These are phyloP conservation scores for Deilephila elpenor DNA, from an alignment of 2,888 invertebrate species.

Conservation along the genomic window DNA sequence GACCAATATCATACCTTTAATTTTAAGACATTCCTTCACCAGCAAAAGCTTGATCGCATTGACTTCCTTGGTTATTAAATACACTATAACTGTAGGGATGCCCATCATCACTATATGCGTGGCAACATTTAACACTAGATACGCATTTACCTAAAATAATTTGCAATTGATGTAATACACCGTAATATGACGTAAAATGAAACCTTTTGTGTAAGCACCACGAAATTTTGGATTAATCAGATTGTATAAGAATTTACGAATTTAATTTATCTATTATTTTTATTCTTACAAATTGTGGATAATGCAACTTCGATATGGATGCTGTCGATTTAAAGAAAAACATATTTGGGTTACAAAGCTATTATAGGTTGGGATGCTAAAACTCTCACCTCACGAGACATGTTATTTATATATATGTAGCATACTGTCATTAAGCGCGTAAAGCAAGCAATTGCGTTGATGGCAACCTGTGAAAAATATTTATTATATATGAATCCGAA, in stretches of 20 bases:
- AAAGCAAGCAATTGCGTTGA: neutral
- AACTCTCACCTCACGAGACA: neutral
- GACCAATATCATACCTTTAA: neutral
- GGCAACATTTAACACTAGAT: neutral
- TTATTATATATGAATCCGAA: no score
- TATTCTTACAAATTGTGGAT: no score
- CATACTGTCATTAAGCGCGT: neutral
- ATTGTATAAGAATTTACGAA: no score
- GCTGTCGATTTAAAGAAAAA: no score
- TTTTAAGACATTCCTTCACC: slow-evolving; percentile 9
- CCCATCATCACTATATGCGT: neutral
- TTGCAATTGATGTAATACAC: neutral
- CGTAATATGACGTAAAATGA: no score
- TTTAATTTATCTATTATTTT: no score
- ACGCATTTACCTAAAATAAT: neutral
- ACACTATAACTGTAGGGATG: neutral
- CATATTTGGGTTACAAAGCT: no score
- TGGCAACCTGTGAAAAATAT: neutral
- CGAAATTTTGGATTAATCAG: no score
- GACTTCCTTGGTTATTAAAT: neutral
- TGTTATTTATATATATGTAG: neutral
- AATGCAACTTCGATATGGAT: no score
- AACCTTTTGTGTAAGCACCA: no score
- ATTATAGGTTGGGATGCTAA: no score
- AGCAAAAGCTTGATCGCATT: neutral